phyloP scores from a whole-genome alignment of 2,888 invertebrate species.

The Drosophila prolongata region DNA sequence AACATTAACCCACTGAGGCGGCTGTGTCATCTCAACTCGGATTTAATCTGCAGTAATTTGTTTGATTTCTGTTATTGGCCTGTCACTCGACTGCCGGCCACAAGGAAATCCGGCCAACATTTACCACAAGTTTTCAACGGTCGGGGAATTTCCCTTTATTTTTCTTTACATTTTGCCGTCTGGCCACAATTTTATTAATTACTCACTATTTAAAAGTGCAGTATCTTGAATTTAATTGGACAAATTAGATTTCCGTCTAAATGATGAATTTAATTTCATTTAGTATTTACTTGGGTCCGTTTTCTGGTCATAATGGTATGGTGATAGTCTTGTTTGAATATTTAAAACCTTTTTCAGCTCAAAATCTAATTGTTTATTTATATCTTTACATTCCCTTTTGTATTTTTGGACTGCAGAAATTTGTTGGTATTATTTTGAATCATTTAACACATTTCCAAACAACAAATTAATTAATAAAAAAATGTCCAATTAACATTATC shows the following conservation, averaged over 20 bases:
- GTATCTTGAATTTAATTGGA: background rate
- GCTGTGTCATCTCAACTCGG: constrained; percentile 2
- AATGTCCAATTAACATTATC: too few relatives aligned
- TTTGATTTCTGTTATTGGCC: constrained; percentile 32
- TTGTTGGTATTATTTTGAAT: too few relatives aligned
- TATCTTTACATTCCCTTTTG: too few relatives aligned
- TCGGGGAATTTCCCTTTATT: background rate
- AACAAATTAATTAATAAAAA: background rate
- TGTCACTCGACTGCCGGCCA: constrained; percentile 22
- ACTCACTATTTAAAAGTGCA: background rate
- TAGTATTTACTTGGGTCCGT: too few relatives aligned
- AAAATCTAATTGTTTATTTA: too few relatives aligned
- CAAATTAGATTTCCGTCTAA: too few relatives aligned
- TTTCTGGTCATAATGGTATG: too few relatives aligned
- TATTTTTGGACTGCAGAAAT: too few relatives aligned
- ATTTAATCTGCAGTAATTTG: constrained; percentile 25
- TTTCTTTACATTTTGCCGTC: background rate
- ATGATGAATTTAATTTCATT: too few relatives aligned
- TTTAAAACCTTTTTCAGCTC: too few relatives aligned
- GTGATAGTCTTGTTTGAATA: too few relatives aligned
- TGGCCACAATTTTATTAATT: background rate
- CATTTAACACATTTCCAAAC: background rate
- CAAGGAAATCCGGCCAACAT: constrained; percentile 13
- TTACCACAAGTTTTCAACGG: background rate
- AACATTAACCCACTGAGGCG: constrained; percentile 49